A percentile compares a stretch with the other conserved stretches of the same genome.
Conservation (phyloP, 2,888 invertebrate species). For the Philereme vetulata region DNA sequence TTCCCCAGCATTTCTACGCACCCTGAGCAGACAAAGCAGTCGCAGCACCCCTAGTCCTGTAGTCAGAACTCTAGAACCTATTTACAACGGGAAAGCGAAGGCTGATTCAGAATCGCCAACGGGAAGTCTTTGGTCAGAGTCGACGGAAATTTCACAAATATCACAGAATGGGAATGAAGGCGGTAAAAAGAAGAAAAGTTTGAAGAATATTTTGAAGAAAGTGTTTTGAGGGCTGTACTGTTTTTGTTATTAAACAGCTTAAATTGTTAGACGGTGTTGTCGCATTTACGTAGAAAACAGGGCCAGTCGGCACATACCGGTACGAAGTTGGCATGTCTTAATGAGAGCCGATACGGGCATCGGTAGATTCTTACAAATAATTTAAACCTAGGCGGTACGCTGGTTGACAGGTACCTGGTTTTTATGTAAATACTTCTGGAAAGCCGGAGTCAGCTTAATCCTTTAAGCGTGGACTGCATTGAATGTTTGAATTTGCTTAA, state of each 20-base stretch:
- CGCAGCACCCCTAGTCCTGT: constrained; percentile 73
- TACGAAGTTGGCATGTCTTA: no score
- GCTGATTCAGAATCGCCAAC: constrained; percentile 75
- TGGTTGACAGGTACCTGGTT: not conserved
- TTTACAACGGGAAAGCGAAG: constrained; percentile 71
- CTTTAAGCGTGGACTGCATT: constrained; percentile 21
- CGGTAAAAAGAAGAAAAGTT: constrained; percentile 85
- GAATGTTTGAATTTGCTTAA: constrained; percentile 41
- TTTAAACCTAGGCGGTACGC: not conserved
- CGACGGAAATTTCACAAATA: constrained; percentile 73
- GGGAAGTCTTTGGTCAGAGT: constrained; percentile 76
- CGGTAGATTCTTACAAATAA: no score
- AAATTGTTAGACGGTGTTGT: constrained; percentile 2
- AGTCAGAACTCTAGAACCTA: constrained; percentile 59
- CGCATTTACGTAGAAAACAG: not conserved
- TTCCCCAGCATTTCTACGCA: constrained; percentile 84
- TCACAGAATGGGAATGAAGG: constrained; percentile 61
- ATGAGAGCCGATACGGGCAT: no score
- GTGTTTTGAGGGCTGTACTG: constrained; percentile 85
- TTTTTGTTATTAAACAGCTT: constrained; percentile 29
- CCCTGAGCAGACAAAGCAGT: constrained; percentile 79
- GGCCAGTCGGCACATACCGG: not conserved
- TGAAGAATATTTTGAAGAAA: constrained; percentile 91
- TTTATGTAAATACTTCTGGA: not conserved
- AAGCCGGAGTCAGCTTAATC: constrained; percentile 7